Evolutionary conservation across 1,140 invertebrate genomes (phyloP).

Genomic region (Bombus turneri): DNA sequence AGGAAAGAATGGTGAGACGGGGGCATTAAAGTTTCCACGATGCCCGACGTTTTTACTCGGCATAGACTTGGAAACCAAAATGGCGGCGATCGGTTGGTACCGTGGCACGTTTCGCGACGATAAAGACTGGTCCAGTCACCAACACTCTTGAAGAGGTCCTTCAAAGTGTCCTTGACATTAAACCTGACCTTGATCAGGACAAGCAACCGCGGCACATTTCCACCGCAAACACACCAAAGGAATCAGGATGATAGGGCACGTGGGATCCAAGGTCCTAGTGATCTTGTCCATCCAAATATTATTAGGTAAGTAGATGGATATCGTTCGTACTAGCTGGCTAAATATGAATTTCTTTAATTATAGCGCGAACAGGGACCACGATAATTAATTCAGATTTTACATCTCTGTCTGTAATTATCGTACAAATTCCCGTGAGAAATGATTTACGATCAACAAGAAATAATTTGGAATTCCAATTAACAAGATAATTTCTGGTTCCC

Average conservation of each 20-base stretch:
- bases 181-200: slow-evolving; percentile 18
- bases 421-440: no score
- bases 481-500: background rate
- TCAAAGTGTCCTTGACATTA: slow-evolving; percentile 45
- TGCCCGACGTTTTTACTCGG: slow-evolving; percentile 45
- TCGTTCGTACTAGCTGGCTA: background rate
- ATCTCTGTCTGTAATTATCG: background rate
- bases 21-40: slow-evolving; percentile 56
- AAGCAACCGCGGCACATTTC: background rate
- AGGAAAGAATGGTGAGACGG: slow-evolving; percentile 61
- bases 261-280: slow-evolving; percentile 44
- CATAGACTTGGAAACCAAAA: slow-evolving; percentile 60
- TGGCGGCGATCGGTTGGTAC: slow-evolving; percentile 58
- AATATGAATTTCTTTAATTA: background rate
- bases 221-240: background rate
- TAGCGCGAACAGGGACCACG: no score
- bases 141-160: slow-evolving; percentile 28
- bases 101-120: slow-evolving; percentile 48
- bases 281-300: slow-evolving; percentile 49
- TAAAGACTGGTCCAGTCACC: slow-evolving; percentile 33
- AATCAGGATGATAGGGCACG: slow-evolving; percentile 51
- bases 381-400: background rate
- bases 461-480: background rate
- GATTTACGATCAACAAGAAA: background rate
- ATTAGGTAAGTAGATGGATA: slow-evolving; percentile 54